These are phyloP conservation scores for Takifugu bimaculatus DNA, from an alignment of 2,113 vertebrate species.

Conservation along the genomic window DNA sequence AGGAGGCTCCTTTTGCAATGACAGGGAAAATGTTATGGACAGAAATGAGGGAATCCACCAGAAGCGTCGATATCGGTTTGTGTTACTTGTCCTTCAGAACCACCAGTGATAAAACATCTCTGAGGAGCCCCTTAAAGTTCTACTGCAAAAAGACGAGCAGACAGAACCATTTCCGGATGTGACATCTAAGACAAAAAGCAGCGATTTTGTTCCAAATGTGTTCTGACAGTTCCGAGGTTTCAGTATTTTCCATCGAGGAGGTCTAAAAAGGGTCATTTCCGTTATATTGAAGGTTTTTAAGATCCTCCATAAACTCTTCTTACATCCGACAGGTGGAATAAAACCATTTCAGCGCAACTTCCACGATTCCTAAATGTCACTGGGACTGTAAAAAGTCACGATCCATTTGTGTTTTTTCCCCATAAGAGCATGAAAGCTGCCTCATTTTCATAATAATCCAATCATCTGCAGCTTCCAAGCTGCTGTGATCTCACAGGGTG, in stretches of 20 bases:
- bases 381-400: background rate
- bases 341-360: no score
- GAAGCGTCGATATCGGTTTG: slow-evolving; percentile 54
- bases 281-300: no score
- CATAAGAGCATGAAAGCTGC: slow-evolving; percentile 19
- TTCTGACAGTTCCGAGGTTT: no score
- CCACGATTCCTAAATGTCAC: no score
- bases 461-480: slow-evolving; percentile 26
- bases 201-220: no score
- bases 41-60: slow-evolving; percentile 51
- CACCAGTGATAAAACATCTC: slow-evolving; percentile 52
- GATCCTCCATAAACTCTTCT: no score
- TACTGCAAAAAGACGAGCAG: slow-evolving; percentile 35
- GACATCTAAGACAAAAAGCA: no score
- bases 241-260: no score
- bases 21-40: slow-evolving; percentile 32
- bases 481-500: slow-evolving; percentile 31
- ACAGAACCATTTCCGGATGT: background rate
- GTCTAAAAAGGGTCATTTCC: no score
- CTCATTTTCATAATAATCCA: slow-evolving; percentile 33
- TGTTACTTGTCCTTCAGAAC: slow-evolving; percentile 41
- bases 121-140: slow-evolving; percentile 26
- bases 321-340: no score
- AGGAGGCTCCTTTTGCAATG: slow-evolving; percentile 32
- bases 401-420: background rate